phyloP scores from a whole-genome alignment of 1,140 invertebrate genomes.

The Leptestheria dahalacensis region DNA sequence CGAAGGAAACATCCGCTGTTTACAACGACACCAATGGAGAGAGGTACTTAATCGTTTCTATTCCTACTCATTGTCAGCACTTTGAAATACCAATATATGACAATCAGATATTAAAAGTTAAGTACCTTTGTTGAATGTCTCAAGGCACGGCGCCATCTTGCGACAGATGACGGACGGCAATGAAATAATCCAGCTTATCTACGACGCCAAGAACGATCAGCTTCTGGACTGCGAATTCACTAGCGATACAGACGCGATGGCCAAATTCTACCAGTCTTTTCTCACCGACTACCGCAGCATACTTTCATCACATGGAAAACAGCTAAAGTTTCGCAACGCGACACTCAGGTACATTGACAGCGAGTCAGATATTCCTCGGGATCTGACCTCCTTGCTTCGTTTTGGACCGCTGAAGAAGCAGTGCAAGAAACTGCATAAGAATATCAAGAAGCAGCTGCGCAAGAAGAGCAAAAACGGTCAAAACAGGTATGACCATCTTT shows the following conservation, averaged over 20 bases:
- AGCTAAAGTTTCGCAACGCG: conserved; percentile 19
- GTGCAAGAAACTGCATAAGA: conserved; percentile 22
- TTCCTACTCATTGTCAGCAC: neutral
- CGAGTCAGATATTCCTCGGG: conserved; percentile 17
- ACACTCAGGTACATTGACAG: conserved; percentile 17
- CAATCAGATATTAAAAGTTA: too few species aligned
- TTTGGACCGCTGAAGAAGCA: conserved; percentile 19
- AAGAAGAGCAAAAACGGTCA: conserved; percentile 8
- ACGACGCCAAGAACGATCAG: conserved; percentile 33
- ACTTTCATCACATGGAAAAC: neutral
- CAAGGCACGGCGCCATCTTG: conserved; percentile 23
- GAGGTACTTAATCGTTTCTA: conserved; percentile 16
- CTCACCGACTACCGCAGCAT: neutral
- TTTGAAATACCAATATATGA: too few species aligned
- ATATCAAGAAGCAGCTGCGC: conserved; percentile 13
- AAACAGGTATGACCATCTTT: neutral
- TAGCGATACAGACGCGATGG: conserved; percentile 20
- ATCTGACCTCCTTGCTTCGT: conserved; percentile 18
- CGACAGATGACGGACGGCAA: conserved; percentile 46
- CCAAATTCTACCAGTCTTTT: neutral
- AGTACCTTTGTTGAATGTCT: neutral
- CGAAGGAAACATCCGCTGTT: conserved; percentile 43
- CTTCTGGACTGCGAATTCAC: conserved; percentile 50
- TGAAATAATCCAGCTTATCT: conserved; percentile 49
- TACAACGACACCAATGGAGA: conserved; percentile 18